Evolutionary conservation across 1,140 invertebrate genomes (phyloP), one percentile per base, ranked within the genome.

Genomic region (Euura saliciscinereae): DNA sequence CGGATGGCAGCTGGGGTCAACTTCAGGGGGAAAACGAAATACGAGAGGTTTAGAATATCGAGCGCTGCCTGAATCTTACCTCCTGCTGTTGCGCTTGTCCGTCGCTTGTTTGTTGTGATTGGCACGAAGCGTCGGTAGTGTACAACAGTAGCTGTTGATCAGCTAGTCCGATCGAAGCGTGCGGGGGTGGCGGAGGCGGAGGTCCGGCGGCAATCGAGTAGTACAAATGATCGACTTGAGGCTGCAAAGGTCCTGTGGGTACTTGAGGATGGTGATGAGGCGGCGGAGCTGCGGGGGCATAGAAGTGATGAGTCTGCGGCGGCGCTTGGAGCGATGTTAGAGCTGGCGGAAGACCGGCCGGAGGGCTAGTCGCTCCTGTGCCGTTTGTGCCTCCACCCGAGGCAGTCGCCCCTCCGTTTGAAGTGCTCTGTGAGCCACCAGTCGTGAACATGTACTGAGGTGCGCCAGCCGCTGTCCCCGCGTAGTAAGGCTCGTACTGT

Each of bases 401-500:
- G 71, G 76, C 80, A 10, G 76, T 79, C 70, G 78, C 77, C 59
- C 74, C 75, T 69, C 74, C 82, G 28, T 76, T 76, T 8, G 82
- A 83, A 75, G 70, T 81, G 66, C 85, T 84, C 3, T 82, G 77
- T 66, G 78, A 79, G 72, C 81, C 80, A 10, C 66, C 42, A 28
- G 82, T 79, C 43, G 84, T 64, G 68, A 82, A 86, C 74, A 86
- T 71, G 46, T 83, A 87, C 44, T 78, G 82, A 66, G 83, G 76
- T 67, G 81, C 78, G 70, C 84, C 81, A 74, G 83, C 79, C 51
- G 83, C 80, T 46, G 82, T 76, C 77, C 84, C 78, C 75, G 85
- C 86, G 80, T 82, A 70, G 76, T 85, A 87, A 78, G 82, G 75
- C 78, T 87, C 86, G 74, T 87, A 87, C 86, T 87, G 73, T 77